Percentiles rank a stretch among this genome's conserved stretches.
phyloP scores from a whole-genome alignment of 2,797 vertebrate genomes.

The Sternotherus odoratus region DNA sequence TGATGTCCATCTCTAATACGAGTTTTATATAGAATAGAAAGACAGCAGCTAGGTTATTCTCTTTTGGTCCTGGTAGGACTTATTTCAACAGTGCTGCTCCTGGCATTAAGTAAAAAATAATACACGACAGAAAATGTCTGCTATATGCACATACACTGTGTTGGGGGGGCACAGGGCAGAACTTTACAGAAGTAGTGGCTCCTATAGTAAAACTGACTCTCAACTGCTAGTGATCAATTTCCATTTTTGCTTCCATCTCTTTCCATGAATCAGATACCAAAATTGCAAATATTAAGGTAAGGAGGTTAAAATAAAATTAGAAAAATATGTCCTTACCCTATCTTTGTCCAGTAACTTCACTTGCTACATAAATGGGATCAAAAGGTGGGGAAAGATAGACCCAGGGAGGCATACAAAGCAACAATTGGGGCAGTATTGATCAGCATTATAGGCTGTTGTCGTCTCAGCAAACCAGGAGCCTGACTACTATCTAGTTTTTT shows the following conservation, averaged over 20 bases:
- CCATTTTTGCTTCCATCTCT: background rate
- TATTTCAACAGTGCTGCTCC: background rate
- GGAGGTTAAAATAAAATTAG: background rate
- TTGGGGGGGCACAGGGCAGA: background rate
- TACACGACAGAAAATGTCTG: background rate
- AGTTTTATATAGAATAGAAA: background rate
- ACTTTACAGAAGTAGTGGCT: background rate
- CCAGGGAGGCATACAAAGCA: background rate
- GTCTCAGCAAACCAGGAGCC: background rate
- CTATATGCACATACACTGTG: background rate
- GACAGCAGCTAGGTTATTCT: background rate
- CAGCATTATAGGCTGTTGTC: background rate
- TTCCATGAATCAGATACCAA: background rate
- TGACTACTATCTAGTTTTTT: background rate
- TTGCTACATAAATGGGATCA: background rate
- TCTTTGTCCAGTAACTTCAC: background rate
- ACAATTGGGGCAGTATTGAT: background rate
- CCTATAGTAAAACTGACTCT: background rate
- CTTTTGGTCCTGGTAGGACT: background rate
- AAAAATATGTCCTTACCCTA: background rate
- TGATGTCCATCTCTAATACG: background rate
- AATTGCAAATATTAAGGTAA: background rate
- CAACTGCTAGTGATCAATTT: background rate
- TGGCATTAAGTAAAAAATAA: background rate
- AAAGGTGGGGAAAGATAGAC: background rate